These are phyloP conservation scores for Archegozetes longisetosus DNA, from an alignment of 1,140 invertebrate species.

Conservation along the genomic window DNA sequence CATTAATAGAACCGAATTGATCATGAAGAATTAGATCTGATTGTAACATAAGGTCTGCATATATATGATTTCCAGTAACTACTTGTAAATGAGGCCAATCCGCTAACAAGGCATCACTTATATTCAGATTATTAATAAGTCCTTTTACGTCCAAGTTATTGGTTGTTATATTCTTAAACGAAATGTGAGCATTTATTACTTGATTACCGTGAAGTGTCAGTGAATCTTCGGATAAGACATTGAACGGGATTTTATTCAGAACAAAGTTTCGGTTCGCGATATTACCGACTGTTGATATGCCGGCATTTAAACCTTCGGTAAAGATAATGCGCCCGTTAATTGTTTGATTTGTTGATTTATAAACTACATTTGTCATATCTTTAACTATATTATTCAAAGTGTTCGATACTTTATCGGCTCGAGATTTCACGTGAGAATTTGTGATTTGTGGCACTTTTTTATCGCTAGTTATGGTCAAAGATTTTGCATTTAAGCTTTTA, in stretches of 20 bases:
- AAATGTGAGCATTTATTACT: background rate
- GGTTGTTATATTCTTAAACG: background rate
- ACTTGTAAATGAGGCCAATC: background rate
- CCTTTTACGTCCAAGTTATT: background rate
- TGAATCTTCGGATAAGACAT: background rate
- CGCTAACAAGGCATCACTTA: background rate
- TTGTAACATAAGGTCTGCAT: background rate
- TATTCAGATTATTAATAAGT: background rate
- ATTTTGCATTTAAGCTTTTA: background rate
- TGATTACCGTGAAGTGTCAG: background rate
- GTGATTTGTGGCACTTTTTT: slow-evolving; percentile 1
- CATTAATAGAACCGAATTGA: background rate
- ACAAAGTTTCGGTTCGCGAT: background rate
- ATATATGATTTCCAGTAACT: background rate
- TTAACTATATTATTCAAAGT: background rate
- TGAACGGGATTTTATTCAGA: background rate
- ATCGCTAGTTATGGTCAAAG: background rate
- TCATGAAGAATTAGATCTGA: background rate
- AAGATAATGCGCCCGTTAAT: background rate
- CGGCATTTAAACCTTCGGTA: background rate
- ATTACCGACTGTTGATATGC: background rate
- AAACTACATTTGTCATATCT: background rate
- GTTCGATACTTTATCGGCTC: background rate
- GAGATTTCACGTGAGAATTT: background rate
- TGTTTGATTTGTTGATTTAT: background rate